These are phyloP conservation scores for Bombus sibiricus DNA, from an alignment of 1,140 invertebrate species.

Conservation along the genomic window DNA sequence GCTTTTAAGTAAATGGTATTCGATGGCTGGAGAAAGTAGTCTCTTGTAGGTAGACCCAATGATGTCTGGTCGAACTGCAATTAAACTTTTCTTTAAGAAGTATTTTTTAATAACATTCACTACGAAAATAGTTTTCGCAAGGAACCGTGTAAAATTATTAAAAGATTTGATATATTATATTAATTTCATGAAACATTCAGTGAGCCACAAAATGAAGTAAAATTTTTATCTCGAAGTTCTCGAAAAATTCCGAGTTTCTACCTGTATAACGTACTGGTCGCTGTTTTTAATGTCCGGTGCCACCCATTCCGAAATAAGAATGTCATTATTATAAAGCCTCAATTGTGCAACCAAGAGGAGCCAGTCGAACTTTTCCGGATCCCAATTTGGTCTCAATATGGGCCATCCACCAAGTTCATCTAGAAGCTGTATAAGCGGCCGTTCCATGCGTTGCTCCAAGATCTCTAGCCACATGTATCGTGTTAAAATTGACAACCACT, in stretches of 20 bases:
- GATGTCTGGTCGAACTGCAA: conserved; percentile 92
- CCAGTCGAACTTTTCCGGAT: conserved; percentile 87
- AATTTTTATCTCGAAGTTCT: not conserved
- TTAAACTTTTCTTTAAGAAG: not conserved
- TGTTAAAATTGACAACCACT: conserved; percentile 11
- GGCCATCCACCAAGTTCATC: conserved; percentile 93
- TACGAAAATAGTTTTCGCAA: no score
- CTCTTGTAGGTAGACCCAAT: conserved; percentile 92
- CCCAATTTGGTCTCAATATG: conserved; percentile 87
- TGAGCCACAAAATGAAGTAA: not conserved
- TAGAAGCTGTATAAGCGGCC: conserved; percentile 89
- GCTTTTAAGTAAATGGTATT: conserved; percentile 89
- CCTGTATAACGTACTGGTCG: conserved; percentile 92
- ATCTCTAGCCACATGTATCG: conserved; percentile 82
- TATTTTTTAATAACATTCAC: no score
- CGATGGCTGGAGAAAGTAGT: conserved; percentile 90
- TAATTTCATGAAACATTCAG: not conserved
- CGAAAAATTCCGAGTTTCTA: conserved; percentile 64
- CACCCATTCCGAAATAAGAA: conserved; percentile 92
- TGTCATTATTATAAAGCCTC: conserved; percentile 92
- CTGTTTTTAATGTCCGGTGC: conserved; percentile 95
- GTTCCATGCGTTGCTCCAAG: conserved; percentile 86
- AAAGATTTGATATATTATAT: not conserved
- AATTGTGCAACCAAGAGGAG: conserved; percentile 89
- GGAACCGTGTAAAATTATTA: not conserved